Evolutionary conservation across 2,113 vertebrate species (phyloP).

Genomic region (Nyctereutes procyonoides): DNA sequence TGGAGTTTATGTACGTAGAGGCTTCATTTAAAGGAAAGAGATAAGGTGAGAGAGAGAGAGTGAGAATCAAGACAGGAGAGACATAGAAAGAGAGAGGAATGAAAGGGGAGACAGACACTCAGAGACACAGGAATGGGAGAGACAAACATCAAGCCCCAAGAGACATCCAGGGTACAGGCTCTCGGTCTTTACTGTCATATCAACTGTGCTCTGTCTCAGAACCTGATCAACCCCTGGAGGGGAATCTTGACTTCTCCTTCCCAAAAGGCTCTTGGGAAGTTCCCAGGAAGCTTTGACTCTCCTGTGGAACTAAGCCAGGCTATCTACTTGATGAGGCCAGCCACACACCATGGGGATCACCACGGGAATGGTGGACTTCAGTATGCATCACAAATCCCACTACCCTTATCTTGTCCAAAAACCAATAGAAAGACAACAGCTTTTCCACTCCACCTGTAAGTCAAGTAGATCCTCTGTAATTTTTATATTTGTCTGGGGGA

Average conservation of each 20-base stretch:
- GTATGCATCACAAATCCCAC: not conserved
- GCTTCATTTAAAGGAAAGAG: not conserved
- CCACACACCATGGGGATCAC: not conserved
- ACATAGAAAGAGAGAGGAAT: not conserved
- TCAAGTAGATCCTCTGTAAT: not conserved
- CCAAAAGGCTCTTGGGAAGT: not conserved
- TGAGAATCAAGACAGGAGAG: not conserved
- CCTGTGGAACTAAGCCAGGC: not conserved
- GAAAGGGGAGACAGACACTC: not conserved
- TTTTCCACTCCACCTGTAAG: too few relatives aligned
- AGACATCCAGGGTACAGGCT: not conserved
- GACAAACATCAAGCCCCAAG: not conserved
- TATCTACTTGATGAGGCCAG: not conserved
- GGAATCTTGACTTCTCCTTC: not conserved
- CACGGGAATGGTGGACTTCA: not conserved
- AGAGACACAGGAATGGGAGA: not conserved
- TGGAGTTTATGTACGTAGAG: not conserved
- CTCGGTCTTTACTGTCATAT: not conserved
- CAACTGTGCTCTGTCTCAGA: not conserved
- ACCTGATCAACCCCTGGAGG: not conserved
- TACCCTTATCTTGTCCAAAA: not conserved
- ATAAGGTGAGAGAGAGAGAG: not conserved
- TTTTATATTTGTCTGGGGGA: too few relatives aligned
- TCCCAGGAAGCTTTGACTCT: too few relatives aligned
- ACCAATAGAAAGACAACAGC: not conserved